phyloP scores from a whole-genome alignment of 2,113 vertebrate genomes.

The Nesoenas mayeri region DNA sequence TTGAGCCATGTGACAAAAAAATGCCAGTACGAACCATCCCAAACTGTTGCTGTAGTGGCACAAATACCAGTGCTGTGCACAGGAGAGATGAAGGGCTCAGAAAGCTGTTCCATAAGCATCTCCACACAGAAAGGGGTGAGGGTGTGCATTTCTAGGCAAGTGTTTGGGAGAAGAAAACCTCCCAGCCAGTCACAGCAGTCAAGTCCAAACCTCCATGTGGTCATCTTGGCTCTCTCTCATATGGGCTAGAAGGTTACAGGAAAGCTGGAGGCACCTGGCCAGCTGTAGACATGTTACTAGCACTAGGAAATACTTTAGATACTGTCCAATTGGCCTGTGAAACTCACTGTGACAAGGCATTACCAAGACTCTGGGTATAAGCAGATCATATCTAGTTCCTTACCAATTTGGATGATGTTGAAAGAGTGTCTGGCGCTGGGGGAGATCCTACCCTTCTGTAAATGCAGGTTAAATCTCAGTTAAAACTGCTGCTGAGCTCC shows the following conservation, averaged over 20 bases:
- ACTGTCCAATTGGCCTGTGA: neutral
- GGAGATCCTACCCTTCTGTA: neutral
- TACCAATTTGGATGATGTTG: neutral
- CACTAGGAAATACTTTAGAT: conserved; percentile 28
- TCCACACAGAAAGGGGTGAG: neutral
- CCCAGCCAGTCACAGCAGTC: neutral
- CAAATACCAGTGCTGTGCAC: neutral
- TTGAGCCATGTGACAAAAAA: neutral
- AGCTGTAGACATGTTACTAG: neutral
- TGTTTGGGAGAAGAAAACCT: neutral
- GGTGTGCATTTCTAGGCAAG: neutral
- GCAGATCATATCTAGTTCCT: neutral
- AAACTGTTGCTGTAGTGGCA: neutral
- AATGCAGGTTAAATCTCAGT: neutral
- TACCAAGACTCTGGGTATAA: neutral
- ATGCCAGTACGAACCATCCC: neutral
- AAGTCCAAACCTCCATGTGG: neutral
- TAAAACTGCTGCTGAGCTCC: neutral
- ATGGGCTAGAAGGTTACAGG: neutral
- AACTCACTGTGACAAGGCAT: neutral
- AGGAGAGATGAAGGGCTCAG: neutral
- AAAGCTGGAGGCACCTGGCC: conserved; percentile 33
- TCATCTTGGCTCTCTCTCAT: neutral
- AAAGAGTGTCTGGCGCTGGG: neutral
- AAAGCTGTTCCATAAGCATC: neutral